Base-by-base conservation (phyloP, 2,888 invertebrate species). In the Pilophorus perplexus region DNA sequence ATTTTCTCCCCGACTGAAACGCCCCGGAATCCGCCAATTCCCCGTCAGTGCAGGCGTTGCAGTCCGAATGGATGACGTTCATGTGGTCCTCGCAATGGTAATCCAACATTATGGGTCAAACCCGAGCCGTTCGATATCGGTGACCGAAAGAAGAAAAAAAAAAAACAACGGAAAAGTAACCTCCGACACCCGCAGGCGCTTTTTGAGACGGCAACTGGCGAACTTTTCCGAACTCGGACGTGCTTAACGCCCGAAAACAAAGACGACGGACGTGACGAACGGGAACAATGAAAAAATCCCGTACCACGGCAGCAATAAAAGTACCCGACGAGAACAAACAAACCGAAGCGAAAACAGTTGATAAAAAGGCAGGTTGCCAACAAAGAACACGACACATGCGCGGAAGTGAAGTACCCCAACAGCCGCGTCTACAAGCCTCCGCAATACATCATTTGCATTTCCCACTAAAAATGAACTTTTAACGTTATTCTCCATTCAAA, bases 21-120 rank as follows among this genome's bases (percentile, higher is more conserved):
- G 62, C 16, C 1, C 55, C 38, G 8, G 55, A 33, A 20, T 55
- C 55, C 8, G 28, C 62, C 28, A 38, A 28, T 22, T 27, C n/a
- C 5, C 42, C 40, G 18, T 25, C 42, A 4, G 10, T 20, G n/a
- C 18, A 28, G 20, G 48, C 38, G 18, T 10, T 40, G 20, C 40
- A 20, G 16, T 59, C 59, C 2, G 22, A 23, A 33, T 62, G 27
- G 20, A 48, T 10, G 37, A 55, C 38, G n/a, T 55, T 38, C 44
- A 48, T 25, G 3, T 44, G 48, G 12, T 62, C 62, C 20, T 62
- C 27, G 28, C 62, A 62, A 48, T 62, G n/a, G n/a, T n/a, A n/a
- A n/a, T n/a, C n/a, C n/a, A n/a, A n/a, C n/a, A n/a, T n/a, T n/a
- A n/a, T n/a, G n/a, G n/a, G n/a, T n/a, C n/a, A n/a, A n/a, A n/a